Conservation (phyloP, 1,140 invertebrate genomes). For the Mylabris phalerata region DNA sequence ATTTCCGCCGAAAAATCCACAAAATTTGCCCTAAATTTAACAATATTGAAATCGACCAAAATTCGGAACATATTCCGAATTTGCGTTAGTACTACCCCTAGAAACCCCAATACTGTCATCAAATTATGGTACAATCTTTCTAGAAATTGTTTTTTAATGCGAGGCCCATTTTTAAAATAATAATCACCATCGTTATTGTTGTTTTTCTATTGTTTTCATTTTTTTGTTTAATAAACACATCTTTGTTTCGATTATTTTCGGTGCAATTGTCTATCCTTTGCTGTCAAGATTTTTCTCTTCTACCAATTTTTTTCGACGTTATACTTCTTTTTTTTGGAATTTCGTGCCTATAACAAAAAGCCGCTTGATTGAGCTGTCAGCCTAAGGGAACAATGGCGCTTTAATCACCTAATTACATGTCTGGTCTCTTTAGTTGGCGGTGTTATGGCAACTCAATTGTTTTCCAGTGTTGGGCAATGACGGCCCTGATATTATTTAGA, state of each 20-base stretch:
- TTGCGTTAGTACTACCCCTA: too few species aligned
- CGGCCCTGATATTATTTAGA: conserved; percentile 22
- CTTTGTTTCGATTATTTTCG: too few species aligned
- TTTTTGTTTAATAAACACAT: too few species aligned
- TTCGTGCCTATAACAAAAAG: conserved; percentile 25
- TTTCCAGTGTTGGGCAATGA: conserved; percentile 20
- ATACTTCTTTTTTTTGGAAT: conserved; percentile 20
- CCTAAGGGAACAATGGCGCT: conserved; percentile 30
- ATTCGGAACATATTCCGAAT: too few species aligned
- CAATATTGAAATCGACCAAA: too few species aligned
- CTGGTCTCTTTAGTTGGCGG: conserved; percentile 30
- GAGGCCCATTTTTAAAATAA: conserved; percentile 23
- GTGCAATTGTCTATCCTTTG: too few species aligned
- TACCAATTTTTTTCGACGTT: neutral
- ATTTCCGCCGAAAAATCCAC: too few species aligned
- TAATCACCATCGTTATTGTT: too few species aligned
- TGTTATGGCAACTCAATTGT: conserved; percentile 33
- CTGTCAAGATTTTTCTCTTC: too few species aligned
- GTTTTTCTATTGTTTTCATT: too few species aligned
- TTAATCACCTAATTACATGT: conserved; percentile 37
- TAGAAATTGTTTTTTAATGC: conserved; percentile 36
- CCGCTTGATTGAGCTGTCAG: conserved; percentile 35
- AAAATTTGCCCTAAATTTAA: too few species aligned
- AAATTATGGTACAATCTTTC: conserved; percentile 20
- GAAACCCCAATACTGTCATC: conserved; percentile 2